Percentiles rank a stretch among this genome's conserved stretches.
phyloP scores from a whole-genome alignment of 1,140 invertebrate genomes.

The Cyphomyrmex costatus region DNA sequence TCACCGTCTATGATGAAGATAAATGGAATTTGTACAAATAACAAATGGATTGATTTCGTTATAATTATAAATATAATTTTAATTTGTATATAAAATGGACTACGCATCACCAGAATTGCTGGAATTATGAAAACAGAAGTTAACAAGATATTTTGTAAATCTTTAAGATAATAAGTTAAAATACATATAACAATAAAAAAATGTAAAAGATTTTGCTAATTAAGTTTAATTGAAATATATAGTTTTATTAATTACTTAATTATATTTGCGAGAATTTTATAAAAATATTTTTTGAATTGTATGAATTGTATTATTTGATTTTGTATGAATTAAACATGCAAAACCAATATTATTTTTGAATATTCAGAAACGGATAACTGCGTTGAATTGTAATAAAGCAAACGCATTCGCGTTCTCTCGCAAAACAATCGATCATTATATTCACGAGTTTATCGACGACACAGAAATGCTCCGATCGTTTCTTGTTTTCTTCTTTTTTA shows the following conservation, averaged over 20 bases:
- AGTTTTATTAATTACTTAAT: background rate
- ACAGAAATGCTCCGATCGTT: slow-evolving; percentile 41
- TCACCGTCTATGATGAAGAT: background rate
- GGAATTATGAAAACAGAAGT: background rate
- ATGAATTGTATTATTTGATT: background rate
- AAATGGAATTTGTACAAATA: slow-evolving; percentile 19
- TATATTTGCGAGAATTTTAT: background rate
- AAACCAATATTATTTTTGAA: slow-evolving; percentile 53
- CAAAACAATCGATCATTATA: slow-evolving; percentile 69
- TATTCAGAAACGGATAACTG: slow-evolving; percentile 28
- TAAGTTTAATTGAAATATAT: background rate
- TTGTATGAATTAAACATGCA: slow-evolving; percentile 10
- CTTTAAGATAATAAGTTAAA: slow-evolving; percentile 3
- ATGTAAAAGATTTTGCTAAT: background rate
- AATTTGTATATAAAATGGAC: background rate
- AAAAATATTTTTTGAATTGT: background rate
- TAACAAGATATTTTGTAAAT: background rate
- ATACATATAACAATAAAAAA: background rate
- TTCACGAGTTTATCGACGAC: slow-evolving; percentile 57
- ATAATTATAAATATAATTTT: background rate
- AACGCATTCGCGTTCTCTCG: slow-evolving; percentile 49
- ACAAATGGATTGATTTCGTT: background rate
- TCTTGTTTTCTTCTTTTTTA: background rate
- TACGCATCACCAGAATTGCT: background rate
- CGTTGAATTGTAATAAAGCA: slow-evolving; percentile 20